Evolutionary conservation across 2,888 invertebrate genomes (phyloP), one percentile per base, ranked within the genome.

Genomic region (Caenorhabditis imperialis): DNA sequence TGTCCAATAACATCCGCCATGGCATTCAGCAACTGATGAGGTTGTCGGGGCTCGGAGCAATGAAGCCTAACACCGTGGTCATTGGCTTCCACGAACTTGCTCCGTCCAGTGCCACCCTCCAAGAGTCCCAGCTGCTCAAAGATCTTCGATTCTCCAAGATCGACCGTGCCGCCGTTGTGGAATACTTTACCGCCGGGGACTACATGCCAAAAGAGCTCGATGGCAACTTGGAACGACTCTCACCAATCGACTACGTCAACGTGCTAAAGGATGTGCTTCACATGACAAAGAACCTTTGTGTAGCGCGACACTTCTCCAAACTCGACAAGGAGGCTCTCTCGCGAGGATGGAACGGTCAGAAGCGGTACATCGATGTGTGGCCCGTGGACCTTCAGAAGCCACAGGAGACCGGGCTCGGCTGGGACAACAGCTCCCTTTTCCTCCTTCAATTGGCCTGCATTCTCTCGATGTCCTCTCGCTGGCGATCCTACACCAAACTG

Each of bases 11-110:
- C 0, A 93, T 99, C 0, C 91, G 96, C 0, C 93, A 93, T 82
- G 99, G 99, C 2, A 92, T 97, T 44, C 94, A 94, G 71, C 97
- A 99, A 89, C 91, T 99, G 16, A 87, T 85, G 53, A 77, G 87
- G 7, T 70, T 87, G 1, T 84, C 83, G 16, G 99, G 99, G 3
- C 92, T 99, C 88, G 99, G 99, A 1, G 99, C 98, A 14, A 98
- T 99, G 98, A 98, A 98, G 89, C 97, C 98, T 0, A 99, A 99
- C 88, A 98, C 98, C 0, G 94, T 98, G 69, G 92, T 98, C 35
- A 90, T 99, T 47, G 98, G 98, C 18, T 99, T 96, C 90, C 92
- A 94, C 79, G 97, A 98, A 88, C 91, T 92, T 23, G 91, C 83
- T 27, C 86, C 90, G 0, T 93, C 93, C 0, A 90, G 90, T 38